phyloP scores from a whole-genome alignment of 2,888 invertebrate genomes.

The Protophormia terraenovae region DNA sequence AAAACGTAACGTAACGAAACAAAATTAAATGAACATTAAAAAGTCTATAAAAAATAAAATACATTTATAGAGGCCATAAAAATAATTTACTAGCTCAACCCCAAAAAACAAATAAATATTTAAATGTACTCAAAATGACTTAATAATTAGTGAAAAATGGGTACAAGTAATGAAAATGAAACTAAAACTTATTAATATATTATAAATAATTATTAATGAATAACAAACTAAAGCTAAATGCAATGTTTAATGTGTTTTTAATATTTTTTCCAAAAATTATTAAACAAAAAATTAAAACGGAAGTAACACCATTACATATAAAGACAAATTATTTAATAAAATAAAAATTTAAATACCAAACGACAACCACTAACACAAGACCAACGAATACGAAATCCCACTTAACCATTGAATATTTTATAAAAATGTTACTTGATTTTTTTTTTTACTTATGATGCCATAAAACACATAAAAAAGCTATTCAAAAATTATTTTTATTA shows the following conservation, averaged over 20 bases:
- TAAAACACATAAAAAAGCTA: constrained; percentile 53
- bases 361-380: not conserved
- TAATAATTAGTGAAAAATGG: constrained; percentile 20
- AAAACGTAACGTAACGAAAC: constrained; percentile 47
- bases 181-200: not conserved
- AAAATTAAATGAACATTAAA: constrained; percentile 61
- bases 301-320: constrained; percentile 23
- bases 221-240: not conserved
- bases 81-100: constrained; percentile 61
- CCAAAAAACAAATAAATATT: constrained; percentile 19
- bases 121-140: constrained; percentile 22
- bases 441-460: constrained; percentile 48
- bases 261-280: not conserved
- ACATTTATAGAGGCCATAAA: constrained; percentile 61
- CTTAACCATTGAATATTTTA: not conserved
- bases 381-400: not conserved
- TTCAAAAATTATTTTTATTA: constrained; percentile 34
- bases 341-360: not conserved
- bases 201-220: not conserved
- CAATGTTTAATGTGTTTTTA: not conserved
- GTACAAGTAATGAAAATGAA: not conserved
- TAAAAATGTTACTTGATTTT: not conserved
- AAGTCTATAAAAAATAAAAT: constrained; percentile 56
- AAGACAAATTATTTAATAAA: not conserved
- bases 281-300: not conserved